Base-by-base conservation (phyloP, 2,797 vertebrate species). In the Erethizon dorsatum region DNA sequence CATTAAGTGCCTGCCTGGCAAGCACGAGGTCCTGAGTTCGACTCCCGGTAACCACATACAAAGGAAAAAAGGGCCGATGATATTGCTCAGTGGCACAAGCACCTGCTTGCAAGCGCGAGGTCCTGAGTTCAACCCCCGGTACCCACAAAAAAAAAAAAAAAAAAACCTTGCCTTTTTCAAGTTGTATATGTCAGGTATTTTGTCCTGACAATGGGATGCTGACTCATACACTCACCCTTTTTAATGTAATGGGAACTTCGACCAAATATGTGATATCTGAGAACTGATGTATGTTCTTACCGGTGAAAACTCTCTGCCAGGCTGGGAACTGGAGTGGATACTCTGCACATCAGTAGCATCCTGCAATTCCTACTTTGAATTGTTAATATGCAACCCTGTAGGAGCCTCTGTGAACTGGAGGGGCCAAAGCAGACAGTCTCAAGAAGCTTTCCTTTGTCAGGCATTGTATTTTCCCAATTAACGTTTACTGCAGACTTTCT, bases 381-480 rank as follows among this genome's bases (percentile, higher is more conserved):
- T 84, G 15, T 89, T 84, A 54, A 33, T 47, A 5, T 57, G 18
- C 5, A 6, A 71, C 75, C 61, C 28, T 10, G 11, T 12, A 56
- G 20, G 17, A 17, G 31, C 18, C 20, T 63, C 61, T 69, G 71
- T 71, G 56, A 79, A 63, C 7, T 52, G 82, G 37, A 31, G 88
- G 26, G 41, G 33, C 15, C 84, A 88, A 61, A 22, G 71, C 33
- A 69, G 28, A 26, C 52, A 65, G 33, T 86, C 82, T 95, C 92
- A 78, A 56, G 91, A 95, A 94, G 71, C 52, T 5, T 83, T 94
- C 24, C 47, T 91, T 94, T 92, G 52, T 95, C 90, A 92, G 85
- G 54, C 69, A 87, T 93, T 97, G 31, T 69, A 59, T 97, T 97
- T 97, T 97, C 80, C 94, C 73, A 96, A 91, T 96, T 95, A 97